Base-by-base conservation (phyloP, 2,888 invertebrate genomes). In the Epirrhoe alternata region DNA sequence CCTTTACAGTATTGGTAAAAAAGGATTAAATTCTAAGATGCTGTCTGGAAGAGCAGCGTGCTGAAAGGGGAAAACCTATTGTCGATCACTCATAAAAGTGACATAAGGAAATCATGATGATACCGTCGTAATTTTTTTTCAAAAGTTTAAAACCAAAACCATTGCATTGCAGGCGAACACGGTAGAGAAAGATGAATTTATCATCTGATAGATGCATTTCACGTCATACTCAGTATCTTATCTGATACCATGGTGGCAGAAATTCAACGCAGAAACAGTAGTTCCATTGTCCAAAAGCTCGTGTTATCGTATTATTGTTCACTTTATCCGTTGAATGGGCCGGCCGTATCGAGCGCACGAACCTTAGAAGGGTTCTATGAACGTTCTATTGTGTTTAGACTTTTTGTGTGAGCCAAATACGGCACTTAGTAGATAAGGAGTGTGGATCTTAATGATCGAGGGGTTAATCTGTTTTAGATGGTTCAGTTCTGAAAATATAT, bases 231-330 rank as follows among this genome's bases (percentile, higher is more conserved):
- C 10, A 10, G 7, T 35, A 35, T 35, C 38, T 42, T 42, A 42
- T 42, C 38, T 12, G 12, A 42, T 42, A 42, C 12, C 38, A 12
- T 10, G 8, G 35, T 42, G 38, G 4, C 38, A 12, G 33, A 61
- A 64, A 58, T 51, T 62, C 17, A 31, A 33, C 50, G 30, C 38
- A 33, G 38, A 55, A 61, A 61, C 31, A 35, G 49, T 50, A 58
- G 50, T 68, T 78, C 75, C 76, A 77, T 79, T 70, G 73, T 66
- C 74, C 73, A 69, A 74, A 75, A 73, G 80, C 78, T 77, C 12
- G 76, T 70, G 76, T 77, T 77, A 77, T 77, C 72, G 71, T 78
- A 69, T 78, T 80, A 80, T 82, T 80, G 77, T 78, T 81, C 78
- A 82, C 77, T 82, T 82, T 78, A 79, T 80, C 75, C 74, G 73